Base-by-base conservation (phyloP, 2,888 invertebrate genomes). In the Drosophila quinaria region DNA sequence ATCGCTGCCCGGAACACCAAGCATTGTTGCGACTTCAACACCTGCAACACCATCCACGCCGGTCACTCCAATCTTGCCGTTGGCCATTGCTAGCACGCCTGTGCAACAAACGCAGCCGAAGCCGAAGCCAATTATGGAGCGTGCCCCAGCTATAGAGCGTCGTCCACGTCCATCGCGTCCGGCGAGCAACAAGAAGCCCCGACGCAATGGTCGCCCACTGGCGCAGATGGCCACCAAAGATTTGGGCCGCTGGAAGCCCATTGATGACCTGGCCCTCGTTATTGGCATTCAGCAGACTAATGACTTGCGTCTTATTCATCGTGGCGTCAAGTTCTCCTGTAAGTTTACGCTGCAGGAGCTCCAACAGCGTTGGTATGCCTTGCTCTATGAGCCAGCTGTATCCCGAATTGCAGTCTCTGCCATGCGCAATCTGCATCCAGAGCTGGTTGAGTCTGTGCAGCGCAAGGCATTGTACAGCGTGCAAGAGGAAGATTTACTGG, bases 171-270 rank as follows among this genome's bases (percentile, higher is more conserved):
- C 86, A 2, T 70, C 83, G 13, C 90, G 90, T 17, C 60, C 90
- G 0, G 79, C 81, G 8, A 83, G 74, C 64, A 90, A 77, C 47
- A 86, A 67, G 25, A 83, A 69, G 17, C 78, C 72, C 17, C 84
- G 77, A 1, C 81, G 85, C 51, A 85, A 90, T 33, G 91, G 90
- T 0, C 89, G 93, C 0, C 91, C 92, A 1, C 69, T 91, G 10
- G 90, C 86, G 46, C 92, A 92, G 58, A 93, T 96, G 78, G 95
- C 96, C 5, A 96, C 96, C 2, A 96, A 97, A 93, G 97, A 97
- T 93, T 93, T 97, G 49, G 98, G 98, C 0, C 94, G 98, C 60
- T 99, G 99, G 99, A 98, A 99, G 91, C 98, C 99, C 1, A 96
- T 97, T 22, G 99, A 99, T 94, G 99, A 99, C 94, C 93, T 99